A percentile compares a stretch with the other conserved stretches of the same genome.
Evolutionary conservation across 2,888 invertebrate genomes (phyloP).

Genomic region (Oscheius onirici): DNA sequence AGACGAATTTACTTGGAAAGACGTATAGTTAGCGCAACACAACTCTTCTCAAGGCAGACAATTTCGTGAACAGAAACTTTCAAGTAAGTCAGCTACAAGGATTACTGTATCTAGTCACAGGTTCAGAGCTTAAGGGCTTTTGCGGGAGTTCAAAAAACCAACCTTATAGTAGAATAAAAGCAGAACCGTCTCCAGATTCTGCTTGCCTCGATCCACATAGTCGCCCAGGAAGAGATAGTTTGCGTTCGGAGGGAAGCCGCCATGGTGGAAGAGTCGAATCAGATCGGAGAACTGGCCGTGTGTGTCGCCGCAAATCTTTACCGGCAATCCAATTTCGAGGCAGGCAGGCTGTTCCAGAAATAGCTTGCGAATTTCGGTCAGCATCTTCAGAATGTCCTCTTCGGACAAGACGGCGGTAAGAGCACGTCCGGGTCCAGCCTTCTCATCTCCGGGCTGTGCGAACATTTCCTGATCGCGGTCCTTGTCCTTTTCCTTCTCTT

Average conservation of each 20-base stretch:
- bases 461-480: not conserved
- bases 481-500: not conserved
- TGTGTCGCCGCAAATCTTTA: conserved; percentile 49
- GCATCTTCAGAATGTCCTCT: conserved; percentile 5
- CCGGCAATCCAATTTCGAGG: conserved; percentile 48
- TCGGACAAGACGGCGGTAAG: not conserved
- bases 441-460: not conserved
- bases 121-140: too few relatives aligned
- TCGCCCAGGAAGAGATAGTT: conserved; percentile 63
- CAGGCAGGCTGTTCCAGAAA: not conserved
- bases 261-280: conserved; percentile 45
- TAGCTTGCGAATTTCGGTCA: not conserved
- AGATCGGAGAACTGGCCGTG: conserved; percentile 56
- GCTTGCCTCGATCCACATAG: conserved; percentile 56
- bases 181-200: conserved; percentile 45
- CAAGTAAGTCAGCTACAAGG: too few relatives aligned
- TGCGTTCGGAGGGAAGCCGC: conserved; percentile 56
- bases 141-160: conserved; percentile 26
- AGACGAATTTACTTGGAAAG: too few relatives aligned
- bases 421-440: not conserved
- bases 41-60: not conserved
- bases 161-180: conserved; percentile 47
- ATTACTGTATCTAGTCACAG: too few relatives aligned
- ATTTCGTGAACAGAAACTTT: not conserved
- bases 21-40: too few relatives aligned